Percentiles rank a stretch among this genome's conserved stretches.
These are phyloP conservation scores for Perithous albicinctus DNA, from an alignment of 2,888 invertebrate species.

Conservation along the genomic window DNA sequence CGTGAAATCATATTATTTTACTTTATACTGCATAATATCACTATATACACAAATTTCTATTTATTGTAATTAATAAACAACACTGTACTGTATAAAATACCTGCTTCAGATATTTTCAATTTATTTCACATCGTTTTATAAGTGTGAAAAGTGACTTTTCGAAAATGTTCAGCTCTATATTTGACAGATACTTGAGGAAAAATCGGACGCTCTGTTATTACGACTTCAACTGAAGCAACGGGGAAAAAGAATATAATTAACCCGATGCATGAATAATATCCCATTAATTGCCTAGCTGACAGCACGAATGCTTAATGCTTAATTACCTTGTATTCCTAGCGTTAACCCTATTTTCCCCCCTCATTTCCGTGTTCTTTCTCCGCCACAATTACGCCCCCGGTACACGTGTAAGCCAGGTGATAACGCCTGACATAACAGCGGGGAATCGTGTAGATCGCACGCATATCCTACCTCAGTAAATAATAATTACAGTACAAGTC, in stretches of 20 bases:
- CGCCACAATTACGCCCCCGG: conserved; percentile 23
- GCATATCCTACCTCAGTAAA: conserved; percentile 32
- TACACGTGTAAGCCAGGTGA: conserved; percentile 8
- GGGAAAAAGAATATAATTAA: neutral
- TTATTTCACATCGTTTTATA: no score
- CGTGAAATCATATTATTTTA: no score
- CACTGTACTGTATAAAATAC: no score
- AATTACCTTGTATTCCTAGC: conserved; percentile 67
- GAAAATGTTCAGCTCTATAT: no score
- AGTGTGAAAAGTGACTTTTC: no score
- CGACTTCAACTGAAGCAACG: neutral
- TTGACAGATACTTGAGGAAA: neutral
- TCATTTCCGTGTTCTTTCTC: conserved; percentile 25
- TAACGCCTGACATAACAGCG: conserved; percentile 2
- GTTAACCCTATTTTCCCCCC: conserved; percentile 47
- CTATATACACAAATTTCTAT: no score
- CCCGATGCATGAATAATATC: conserved; percentile 61
- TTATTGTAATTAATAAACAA: no score
- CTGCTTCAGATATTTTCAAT: no score
- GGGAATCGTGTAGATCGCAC: conserved; percentile 47
- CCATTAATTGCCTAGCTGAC: conserved; percentile 63
- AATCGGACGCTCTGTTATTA: neutral
- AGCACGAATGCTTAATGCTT: conserved; percentile 55
- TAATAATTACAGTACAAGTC: conserved; percentile 61
- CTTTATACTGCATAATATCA: no score